Conservation (phyloP, 2,888 invertebrate species). For the Aspidiotus rigidus region DNA sequence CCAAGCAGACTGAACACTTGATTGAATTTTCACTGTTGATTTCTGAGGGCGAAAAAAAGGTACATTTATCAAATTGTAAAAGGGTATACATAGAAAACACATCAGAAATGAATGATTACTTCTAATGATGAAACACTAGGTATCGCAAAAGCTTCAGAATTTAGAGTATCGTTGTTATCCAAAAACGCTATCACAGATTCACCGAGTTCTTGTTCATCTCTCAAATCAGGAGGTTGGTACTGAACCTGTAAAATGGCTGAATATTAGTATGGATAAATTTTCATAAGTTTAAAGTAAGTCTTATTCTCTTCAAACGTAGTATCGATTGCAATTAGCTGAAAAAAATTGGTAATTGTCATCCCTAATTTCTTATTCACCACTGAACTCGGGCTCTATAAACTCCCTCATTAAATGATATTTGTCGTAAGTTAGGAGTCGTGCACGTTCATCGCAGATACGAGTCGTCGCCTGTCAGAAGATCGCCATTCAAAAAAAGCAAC, state of each 20-base stretch:
- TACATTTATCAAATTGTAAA: no score
- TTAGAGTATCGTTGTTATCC: background rate
- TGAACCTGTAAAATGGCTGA: background rate
- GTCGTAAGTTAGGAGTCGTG: no score
- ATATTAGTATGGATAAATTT: background rate
- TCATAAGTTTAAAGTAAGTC: background rate
- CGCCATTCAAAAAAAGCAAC: no score
- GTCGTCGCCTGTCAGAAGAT: no score
- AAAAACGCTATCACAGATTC: background rate
- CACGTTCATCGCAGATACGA: no score
- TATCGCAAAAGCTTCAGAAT: background rate
- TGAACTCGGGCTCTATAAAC: no score
- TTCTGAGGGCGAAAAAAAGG: background rate
- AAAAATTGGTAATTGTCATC: no score
- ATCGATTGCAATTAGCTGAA: no score
- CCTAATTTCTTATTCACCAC: no score
- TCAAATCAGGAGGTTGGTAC: background rate
- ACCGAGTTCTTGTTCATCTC: background rate
- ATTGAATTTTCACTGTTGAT: conserved; percentile 2
- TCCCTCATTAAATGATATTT: no score
- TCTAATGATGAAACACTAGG: background rate
- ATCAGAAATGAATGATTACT: background rate
- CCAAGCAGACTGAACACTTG: conserved; percentile 22
- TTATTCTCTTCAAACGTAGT: no score
- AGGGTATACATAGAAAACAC: no score